phyloP scores from a whole-genome alignment of 2,888 invertebrate genomes.

The Trichogramma evanescens region DNA sequence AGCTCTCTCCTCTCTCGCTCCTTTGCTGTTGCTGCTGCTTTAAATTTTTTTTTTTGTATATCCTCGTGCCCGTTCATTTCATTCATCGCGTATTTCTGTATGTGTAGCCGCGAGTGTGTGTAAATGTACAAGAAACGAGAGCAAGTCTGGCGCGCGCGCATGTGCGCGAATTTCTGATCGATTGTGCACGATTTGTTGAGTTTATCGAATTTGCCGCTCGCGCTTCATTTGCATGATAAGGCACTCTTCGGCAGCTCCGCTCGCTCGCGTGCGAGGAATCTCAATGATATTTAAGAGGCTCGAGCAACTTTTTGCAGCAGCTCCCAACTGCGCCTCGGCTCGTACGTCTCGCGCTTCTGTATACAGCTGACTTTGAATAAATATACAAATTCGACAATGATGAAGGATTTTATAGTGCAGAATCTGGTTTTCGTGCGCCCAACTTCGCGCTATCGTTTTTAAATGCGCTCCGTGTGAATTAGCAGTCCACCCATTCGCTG shows the following conservation, averaged over 20 bases:
- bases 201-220: conserved; percentile 8
- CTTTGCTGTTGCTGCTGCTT: conserved; percentile 30
- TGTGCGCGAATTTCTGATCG: conserved; percentile 4
- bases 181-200: conserved; percentile 14
- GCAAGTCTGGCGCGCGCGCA: background rate
- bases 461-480: too few relatives aligned
- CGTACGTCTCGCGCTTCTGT: too few relatives aligned
- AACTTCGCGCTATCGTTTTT: too few relatives aligned
- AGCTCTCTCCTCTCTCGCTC: conserved; percentile 26
- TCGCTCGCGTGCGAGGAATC: background rate
- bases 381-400: too few relatives aligned
- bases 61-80: conserved; percentile 26
- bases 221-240: conserved; percentile 6
- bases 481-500: too few relatives aligned
- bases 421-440: too few relatives aligned
- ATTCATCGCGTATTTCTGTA: conserved; percentile 8
- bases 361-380: too few relatives aligned
- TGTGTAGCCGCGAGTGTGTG: background rate
- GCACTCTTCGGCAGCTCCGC: background rate
- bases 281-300: too few relatives aligned
- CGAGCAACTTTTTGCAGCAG: too few relatives aligned
- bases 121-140: background rate
- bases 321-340: too few relatives aligned
- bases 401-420: too few relatives aligned
- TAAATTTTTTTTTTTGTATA: conserved; percentile 36